Base-by-base conservation (phyloP, 2,888 invertebrate species). In the Spilosoma lubricipeda region DNA sequence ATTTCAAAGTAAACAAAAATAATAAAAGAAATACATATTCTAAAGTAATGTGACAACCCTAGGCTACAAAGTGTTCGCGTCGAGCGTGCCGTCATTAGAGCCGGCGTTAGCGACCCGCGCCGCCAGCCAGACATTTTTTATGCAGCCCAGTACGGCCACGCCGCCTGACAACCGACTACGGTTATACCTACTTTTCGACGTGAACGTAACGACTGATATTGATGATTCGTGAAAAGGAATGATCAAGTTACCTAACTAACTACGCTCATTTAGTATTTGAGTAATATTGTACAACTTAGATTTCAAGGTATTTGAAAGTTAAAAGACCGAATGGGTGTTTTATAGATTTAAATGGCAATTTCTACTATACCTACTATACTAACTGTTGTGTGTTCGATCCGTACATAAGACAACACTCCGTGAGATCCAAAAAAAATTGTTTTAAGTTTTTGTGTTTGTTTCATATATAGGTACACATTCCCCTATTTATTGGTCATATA, bases 61-160 rank as follows among this genome's bases (percentile, higher is more conserved):
- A 88, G 13, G 36, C 70, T n/a, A 71, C 77, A 83, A 87, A 89
- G 86, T 89, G 89, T 87, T 86, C 84, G 90, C 89, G 87, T 88
- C 87, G 89, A 89, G 90, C 84, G 83, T 88, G 86, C 88, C 90
- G 93, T 94, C 95, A 94, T 94, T 94, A 94, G 94, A 93, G 91
- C 87, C 90, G 91, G 93, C 93, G 94, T 93, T 93, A 93, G 91
- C 95, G 94, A 94, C 93, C 95, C 92, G 92, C 92, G 93, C 93
- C 93, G 82, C 78, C 79, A 82, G 82, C 90, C 93, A 94, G 94
- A 95, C 94, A 94, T 94, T 95, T 95, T 95, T 95, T 95, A 95
- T 95, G 93, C 93, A 91, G 89, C 90, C 92, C 92, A 89, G 92
- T 91, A 89, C 20, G 52, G 63, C 67, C 70, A 68, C 70, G 70